phyloP scores from a whole-genome alignment of 2,797 vertebrate species.

The Enteromius anoplus region DNA sequence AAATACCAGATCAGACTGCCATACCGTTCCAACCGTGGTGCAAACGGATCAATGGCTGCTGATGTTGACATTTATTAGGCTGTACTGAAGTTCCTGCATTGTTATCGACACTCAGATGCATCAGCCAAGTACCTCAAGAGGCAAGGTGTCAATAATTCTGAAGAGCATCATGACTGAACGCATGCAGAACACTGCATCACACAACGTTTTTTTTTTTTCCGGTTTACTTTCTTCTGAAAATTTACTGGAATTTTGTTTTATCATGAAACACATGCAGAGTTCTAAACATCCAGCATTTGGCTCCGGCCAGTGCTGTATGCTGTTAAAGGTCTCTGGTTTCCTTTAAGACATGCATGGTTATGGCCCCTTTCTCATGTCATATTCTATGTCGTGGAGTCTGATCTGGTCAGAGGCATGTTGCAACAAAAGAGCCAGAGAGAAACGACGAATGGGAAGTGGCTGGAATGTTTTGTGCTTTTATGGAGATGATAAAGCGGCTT shows the following conservation, averaged over 20 bases:
- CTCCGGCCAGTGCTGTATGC: neutral
- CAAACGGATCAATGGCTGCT: slow-evolving; percentile 74
- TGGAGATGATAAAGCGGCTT: slow-evolving; percentile 25
- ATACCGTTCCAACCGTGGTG: slow-evolving; percentile 59
- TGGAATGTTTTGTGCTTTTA: slow-evolving; percentile 13
- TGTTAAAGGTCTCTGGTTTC: slow-evolving; percentile 6
- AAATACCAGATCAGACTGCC: slow-evolving; percentile 40
- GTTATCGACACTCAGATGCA: slow-evolving; percentile 64
- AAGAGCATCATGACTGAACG: slow-evolving; percentile 50
- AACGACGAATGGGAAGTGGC: slow-evolving; percentile 19
- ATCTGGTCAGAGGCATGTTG: slow-evolving; percentile 33
- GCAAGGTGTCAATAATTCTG: slow-evolving; percentile 53
- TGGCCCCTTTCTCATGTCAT: slow-evolving; percentile 29
- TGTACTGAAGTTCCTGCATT: slow-evolving; percentile 72
- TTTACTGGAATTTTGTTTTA: slow-evolving; percentile 21
- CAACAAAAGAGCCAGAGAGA: slow-evolving; percentile 42
- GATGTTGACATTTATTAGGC: slow-evolving; percentile 76
- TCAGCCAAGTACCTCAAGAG: slow-evolving; percentile 66
- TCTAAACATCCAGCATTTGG: slow-evolving; percentile 23
- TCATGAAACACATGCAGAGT: slow-evolving; percentile 27
- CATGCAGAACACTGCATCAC: slow-evolving; percentile 26
- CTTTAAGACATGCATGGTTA: slow-evolving; percentile 12
- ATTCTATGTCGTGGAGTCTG: slow-evolving; percentile 41
- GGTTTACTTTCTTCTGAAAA: slow-evolving; percentile 21
- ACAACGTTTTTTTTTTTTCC: neutral